Evolutionary conservation across 2,888 invertebrate species (phyloP).

Genomic region (Scaptomyza tumidula): DNA sequence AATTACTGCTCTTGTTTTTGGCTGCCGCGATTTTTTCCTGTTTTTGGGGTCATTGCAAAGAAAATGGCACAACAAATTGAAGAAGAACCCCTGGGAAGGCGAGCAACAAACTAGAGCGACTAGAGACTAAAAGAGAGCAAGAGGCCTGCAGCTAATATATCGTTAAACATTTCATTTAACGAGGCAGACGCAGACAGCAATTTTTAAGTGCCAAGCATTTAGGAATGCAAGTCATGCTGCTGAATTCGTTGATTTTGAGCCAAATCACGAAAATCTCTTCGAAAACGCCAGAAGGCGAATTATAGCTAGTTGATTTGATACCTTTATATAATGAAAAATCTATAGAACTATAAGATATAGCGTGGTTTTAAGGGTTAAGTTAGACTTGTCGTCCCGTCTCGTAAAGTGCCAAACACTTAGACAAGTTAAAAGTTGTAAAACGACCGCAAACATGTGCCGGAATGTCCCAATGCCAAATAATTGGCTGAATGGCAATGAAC

Average conservation of each 20-base stretch:
- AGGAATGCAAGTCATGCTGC: constrained; percentile 52
- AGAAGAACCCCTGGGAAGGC: constrained; percentile 1
- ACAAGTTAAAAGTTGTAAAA: constrained; percentile 31
- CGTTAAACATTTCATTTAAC: constrained; percentile 80
- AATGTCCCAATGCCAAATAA: constrained; percentile 58
- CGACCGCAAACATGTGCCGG: constrained; percentile 43
- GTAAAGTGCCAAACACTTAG: constrained; percentile 11
- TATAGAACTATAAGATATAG: too few species aligned
- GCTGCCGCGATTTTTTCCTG: constrained; percentile 23
- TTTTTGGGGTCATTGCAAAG: constrained; percentile 39
- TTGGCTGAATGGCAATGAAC: constrained; percentile 51
- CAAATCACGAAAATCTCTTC: background rate
- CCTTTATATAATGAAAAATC: too few species aligned
- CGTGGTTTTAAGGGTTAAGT: too few species aligned
- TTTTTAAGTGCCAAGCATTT: constrained; percentile 31
- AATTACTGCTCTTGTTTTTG: constrained; percentile 70
- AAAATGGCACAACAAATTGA: constrained; percentile 29
- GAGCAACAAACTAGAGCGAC: background rate
- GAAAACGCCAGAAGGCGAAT: constrained; percentile 2
- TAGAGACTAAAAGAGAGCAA: background rate
- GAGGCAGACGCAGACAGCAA: constrained; percentile 57
- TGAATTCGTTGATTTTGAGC: constrained; percentile 14
- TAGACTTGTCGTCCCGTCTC: background rate
- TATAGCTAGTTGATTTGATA: background rate
- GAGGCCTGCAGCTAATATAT: constrained; percentile 75